Evolutionary conservation across 2,113 vertebrate species (phyloP).

Genomic region (Tragelaphus imberbis): DNA sequence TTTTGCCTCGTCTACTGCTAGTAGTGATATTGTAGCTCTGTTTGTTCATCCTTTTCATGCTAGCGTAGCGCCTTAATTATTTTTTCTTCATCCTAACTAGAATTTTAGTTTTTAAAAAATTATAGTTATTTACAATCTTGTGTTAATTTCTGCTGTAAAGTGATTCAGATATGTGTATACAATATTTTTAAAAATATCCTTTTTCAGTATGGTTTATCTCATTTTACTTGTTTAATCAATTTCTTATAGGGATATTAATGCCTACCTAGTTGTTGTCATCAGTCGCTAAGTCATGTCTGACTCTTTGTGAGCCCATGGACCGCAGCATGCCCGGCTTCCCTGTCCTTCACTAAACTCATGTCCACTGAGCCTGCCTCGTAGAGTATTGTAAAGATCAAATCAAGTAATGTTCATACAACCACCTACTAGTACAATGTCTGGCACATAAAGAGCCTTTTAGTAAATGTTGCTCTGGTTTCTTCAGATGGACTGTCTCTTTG

Average conservation of each 20-base stretch:
- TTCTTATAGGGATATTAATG: neutral
- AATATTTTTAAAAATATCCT: neutral
- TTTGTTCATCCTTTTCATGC: neutral
- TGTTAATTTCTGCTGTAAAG: neutral
- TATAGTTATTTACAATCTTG: neutral
- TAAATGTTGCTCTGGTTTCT: neutral
- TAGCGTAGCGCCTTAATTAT: neutral
- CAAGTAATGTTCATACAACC: neutral
- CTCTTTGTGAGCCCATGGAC: neutral
- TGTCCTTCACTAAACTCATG: neutral
- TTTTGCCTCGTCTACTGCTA: neutral
- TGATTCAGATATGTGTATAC: neutral
- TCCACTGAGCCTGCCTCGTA: neutral
- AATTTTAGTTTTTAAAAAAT: neutral
- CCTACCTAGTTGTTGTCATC: neutral
- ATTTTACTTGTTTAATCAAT: neutral
- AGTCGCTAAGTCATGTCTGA: neutral
- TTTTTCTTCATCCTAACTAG: neutral
- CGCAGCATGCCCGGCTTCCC: neutral
- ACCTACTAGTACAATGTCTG: neutral
- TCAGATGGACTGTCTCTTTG: neutral
- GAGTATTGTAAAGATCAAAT: neutral
- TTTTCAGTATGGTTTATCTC: neutral
- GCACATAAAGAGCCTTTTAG: neutral
- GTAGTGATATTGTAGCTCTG: neutral